A percentile compares a stretch with the other conserved stretches of the same genome.
phyloP scores from a whole-genome alignment of 2,797 vertebrate genomes.

The Leuciscus waleckii region DNA sequence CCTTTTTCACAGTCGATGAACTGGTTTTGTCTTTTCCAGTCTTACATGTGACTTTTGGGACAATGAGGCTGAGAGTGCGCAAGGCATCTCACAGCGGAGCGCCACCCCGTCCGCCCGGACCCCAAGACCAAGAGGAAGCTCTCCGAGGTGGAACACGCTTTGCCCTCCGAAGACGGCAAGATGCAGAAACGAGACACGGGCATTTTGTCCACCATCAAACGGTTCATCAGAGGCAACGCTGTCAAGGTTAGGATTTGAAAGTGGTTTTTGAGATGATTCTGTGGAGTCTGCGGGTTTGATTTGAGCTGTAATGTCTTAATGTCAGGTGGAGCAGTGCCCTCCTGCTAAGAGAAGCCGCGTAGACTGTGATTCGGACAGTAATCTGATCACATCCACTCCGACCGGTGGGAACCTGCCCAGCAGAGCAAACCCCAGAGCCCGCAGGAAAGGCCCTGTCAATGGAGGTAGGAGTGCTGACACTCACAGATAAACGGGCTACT shows the following conservation, averaged over 20 bases:
- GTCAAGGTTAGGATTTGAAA: conserved; percentile 82
- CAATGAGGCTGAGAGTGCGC: conserved; percentile 98
- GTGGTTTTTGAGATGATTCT: neutral
- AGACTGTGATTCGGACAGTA: conserved; percentile 89
- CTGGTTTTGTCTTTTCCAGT: conserved; percentile 64
- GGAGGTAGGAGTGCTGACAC: conserved; percentile 78
- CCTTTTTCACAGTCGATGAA: neutral
- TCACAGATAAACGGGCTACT: neutral
- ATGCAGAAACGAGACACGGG: conserved; percentile 91
- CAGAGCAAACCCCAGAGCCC: conserved; percentile 88
- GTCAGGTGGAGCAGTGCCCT: conserved; percentile 94
- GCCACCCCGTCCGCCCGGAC: conserved; percentile 80
- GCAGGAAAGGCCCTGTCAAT: conserved; percentile 92
- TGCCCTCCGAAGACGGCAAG: conserved; percentile 81
- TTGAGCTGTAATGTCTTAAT: conserved; percentile 38
- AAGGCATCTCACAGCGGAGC: conserved; percentile 92
- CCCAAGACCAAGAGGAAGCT: conserved; percentile 92
- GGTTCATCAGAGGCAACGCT: conserved; percentile 95
- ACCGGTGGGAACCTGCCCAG: conserved; percentile 88
- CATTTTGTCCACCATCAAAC: conserved; percentile 95
- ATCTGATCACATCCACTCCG: conserved; percentile 93
- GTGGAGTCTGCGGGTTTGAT: neutral
- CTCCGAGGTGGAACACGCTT: conserved; percentile 85
- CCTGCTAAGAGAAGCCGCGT: conserved; percentile 93
- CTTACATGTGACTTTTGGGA: conserved; percentile 92